Evolutionary conservation across 2,797 vertebrate species (phyloP).

Genomic region (Echiichthys vipera): DNA sequence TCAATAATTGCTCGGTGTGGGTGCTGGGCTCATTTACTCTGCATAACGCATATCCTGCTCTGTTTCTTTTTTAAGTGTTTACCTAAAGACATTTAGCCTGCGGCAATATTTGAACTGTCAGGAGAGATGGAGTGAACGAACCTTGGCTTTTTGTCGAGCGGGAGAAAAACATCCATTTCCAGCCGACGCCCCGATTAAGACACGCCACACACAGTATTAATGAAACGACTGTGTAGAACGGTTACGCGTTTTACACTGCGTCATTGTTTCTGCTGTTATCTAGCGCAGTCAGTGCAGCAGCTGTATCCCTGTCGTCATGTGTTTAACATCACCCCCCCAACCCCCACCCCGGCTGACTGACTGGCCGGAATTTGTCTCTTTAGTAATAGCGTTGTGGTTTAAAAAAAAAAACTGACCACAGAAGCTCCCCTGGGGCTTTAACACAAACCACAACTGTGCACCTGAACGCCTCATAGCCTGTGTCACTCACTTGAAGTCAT

Average conservation of each 20-base stretch:
- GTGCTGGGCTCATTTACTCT: slow-evolving; percentile 9
- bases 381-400: slow-evolving; percentile 14
- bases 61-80: slow-evolving; percentile 13
- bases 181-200: slow-evolving; percentile 12
- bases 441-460: slow-evolving; percentile 38
- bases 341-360: neutral
- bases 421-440: slow-evolving; percentile 10
- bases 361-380: slow-evolving; percentile 48
- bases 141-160: neutral
- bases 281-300: neutral
- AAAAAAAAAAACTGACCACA: slow-evolving; percentile 36
- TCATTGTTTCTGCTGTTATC: neutral
- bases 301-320: neutral
- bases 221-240: neutral
- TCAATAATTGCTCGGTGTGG: neutral
- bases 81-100: neutral
- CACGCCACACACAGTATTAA: neutral
- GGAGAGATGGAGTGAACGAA: slow-evolving; percentile 7
- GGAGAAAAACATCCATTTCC: slow-evolving; percentile 19
- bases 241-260: neutral
- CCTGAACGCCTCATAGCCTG: neutral
- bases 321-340: neutral
- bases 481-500: neutral
- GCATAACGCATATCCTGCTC: neutral
- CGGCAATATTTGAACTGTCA: neutral